These are phyloP conservation scores for Apodemus speciosus DNA, from an alignment of 2,113 vertebrate genomes.

Conservation along the genomic window DNA sequence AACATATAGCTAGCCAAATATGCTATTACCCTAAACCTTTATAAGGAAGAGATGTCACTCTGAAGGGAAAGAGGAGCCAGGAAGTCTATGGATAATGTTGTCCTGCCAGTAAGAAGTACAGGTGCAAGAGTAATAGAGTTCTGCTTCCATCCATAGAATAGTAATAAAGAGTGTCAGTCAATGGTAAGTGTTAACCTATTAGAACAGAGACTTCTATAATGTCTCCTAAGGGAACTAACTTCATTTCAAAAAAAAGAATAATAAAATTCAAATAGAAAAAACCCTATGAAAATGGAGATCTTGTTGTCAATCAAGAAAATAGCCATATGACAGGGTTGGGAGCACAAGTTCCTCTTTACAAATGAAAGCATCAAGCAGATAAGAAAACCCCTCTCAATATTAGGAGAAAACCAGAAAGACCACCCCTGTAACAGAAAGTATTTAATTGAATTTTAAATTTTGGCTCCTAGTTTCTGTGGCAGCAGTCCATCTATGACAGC, in stretches of 20 bases:
- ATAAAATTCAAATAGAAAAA: not conserved
- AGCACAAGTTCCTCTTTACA: not conserved
- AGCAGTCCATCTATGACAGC: not conserved
- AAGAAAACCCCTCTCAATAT: not conserved
- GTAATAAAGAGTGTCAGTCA: not conserved
- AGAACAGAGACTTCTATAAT: not conserved
- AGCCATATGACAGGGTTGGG: not conserved
- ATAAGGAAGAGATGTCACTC: not conserved
- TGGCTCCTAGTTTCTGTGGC: not conserved
- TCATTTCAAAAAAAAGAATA: not conserved
- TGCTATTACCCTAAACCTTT: not conserved
- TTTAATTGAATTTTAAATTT: not conserved
- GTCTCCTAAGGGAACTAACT: not conserved
- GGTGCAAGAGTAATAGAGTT: not conserved
- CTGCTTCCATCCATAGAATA: not conserved
- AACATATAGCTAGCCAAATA: not conserved
- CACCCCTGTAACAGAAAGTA: not conserved
- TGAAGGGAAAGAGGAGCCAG: not conserved
- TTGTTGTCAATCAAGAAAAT: not conserved
- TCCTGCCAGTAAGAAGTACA: not conserved
- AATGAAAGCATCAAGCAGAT: not conserved
- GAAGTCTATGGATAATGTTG: not conserved
- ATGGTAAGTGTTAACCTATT: not conserved
- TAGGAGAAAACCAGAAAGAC: not conserved
- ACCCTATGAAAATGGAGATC: not conserved